These are phyloP conservation scores for Gryllus bimaculatus DNA, from an alignment of 1,140 invertebrate species.

Conservation along the genomic window DNA sequence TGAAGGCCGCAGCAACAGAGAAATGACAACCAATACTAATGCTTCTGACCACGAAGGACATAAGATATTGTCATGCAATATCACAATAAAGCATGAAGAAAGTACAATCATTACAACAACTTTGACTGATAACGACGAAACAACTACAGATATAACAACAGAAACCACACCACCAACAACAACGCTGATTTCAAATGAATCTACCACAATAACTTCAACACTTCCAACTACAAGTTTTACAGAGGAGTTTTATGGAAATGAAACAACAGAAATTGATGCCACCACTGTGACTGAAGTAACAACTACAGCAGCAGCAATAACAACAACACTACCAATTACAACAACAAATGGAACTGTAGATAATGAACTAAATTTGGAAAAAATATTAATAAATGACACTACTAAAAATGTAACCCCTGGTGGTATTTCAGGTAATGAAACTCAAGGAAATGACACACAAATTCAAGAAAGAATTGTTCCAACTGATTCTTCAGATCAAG, in stretches of 20 bases:
- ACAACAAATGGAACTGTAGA: conserved; percentile 23
- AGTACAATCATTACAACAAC: not conserved
- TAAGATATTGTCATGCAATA: not conserved
- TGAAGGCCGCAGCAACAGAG: not conserved
- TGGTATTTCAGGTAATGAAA: not conserved
- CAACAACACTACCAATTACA: conserved; percentile 1
- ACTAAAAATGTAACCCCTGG: not conserved
- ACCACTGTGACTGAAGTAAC: not conserved
- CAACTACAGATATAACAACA: conserved; percentile 20
- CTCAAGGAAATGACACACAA: not conserved
- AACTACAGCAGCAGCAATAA: not conserved
- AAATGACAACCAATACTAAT: not conserved
- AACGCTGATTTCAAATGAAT: conserved; percentile 17
- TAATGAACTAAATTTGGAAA: conserved; percentile 3
- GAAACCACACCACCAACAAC: conserved; percentile 19
- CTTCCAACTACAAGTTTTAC: not conserved
- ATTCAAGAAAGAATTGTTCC: conserved; percentile 3
- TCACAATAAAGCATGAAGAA: not conserved
- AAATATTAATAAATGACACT: not conserved
- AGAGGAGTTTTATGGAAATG: not conserved
- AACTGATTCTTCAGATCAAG: not conserved
- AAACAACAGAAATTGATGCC: not conserved
- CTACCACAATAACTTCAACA: not conserved
- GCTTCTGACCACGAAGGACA: not conserved
- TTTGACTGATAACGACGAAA: not conserved